Conservation (phyloP, 2,888 invertebrate species). For the Dicranocentrus wangi region DNA sequence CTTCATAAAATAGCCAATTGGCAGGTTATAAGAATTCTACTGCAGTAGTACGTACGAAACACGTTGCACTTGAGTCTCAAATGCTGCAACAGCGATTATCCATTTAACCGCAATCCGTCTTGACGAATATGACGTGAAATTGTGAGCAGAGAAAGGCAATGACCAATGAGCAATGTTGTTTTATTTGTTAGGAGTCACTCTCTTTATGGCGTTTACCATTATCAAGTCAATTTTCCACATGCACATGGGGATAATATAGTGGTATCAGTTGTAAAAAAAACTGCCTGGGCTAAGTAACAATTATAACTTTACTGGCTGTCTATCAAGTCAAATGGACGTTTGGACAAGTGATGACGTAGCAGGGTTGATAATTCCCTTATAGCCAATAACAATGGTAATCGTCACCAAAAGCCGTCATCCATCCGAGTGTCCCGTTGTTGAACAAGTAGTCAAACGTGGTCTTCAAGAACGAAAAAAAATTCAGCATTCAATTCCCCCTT, state of each 20-base stretch:
- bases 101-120: not conserved
- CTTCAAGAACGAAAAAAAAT: not conserved
- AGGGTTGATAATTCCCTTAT: not conserved
- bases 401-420: conserved; percentile 7
- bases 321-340: conserved; percentile 4
- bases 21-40: not conserved
- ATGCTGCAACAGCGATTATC: no score
- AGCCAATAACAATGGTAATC: conserved; percentile 7
- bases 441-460: not conserved
- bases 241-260: no score
- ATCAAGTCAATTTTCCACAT: no score
- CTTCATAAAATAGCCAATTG: conserved; percentile 9
- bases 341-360: not conserved
- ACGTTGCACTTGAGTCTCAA: no score
- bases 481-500: no score
- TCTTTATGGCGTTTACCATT: not conserved
- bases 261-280: no score
- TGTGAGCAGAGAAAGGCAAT: conserved; percentile 5
- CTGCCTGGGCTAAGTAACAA: not conserved
- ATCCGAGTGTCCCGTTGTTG: not conserved
- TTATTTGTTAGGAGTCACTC: conserved; percentile 3
- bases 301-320: conserved; percentile 6
- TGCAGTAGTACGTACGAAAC: no score
- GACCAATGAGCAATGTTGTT: conserved; percentile 5
- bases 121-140: not conserved